A percentile compares a stretch with the other conserved stretches of the same genome.
phyloP scores from a whole-genome alignment of 2,797 vertebrate species.

The Acrocephalus scirpaceus region DNA sequence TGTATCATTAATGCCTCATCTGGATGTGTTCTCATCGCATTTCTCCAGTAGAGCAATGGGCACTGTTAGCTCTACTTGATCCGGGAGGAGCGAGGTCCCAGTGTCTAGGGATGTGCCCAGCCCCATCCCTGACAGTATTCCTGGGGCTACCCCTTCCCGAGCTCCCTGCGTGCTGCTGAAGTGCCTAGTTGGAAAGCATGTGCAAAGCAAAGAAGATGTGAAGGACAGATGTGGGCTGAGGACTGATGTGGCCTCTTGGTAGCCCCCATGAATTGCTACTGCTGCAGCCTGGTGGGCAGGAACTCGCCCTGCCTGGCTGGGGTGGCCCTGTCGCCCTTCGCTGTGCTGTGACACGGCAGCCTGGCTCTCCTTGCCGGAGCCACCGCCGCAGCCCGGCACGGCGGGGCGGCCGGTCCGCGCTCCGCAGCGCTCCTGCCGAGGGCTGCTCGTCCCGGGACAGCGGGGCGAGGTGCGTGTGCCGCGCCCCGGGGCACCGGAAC shows the following conservation, averaged over 20 bases:
- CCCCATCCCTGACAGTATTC: fast-evolving
- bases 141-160: not conserved
- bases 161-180: fast-evolving
- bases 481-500: not conserved
- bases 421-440: not conserved
- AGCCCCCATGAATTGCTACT: fast-evolving
- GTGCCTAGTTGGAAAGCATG: fast-evolving
- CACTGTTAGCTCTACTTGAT: fast-evolving
- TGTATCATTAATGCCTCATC: fast-evolving
- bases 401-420: not conserved
- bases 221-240: not conserved
- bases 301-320: not conserved
- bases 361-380: fast-evolving
- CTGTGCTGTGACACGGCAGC: not conserved
- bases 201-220: fast-evolving
- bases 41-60: not conserved
- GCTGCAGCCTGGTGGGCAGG: not conserved
- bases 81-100: fast-evolving
- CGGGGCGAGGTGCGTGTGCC: not conserved
- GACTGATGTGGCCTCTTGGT: fast-evolving
- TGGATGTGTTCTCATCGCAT: fast-evolving
- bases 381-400: not conserved
- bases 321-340: not conserved
- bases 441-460: not conserved
- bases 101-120: fast-evolving